Conservation (phyloP, 2,888 invertebrate species). For the Piscicola geometra region DNA sequence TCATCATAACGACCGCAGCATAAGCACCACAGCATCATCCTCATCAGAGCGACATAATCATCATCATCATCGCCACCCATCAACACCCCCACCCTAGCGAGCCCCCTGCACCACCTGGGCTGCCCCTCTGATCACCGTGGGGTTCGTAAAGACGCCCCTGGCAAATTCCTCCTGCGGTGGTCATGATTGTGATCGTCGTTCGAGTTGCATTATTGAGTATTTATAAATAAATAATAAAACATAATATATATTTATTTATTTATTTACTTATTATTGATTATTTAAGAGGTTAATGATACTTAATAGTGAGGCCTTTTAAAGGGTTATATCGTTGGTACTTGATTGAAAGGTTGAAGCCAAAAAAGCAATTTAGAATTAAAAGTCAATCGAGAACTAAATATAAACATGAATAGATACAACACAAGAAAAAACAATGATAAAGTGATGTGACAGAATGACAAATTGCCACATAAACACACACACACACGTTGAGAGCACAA, state of each 20-base stretch:
- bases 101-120: constrained; percentile 80
- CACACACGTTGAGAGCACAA: neutral
- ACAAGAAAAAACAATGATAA: too few species aligned
- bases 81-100: constrained; percentile 43
- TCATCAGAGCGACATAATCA: neutral
- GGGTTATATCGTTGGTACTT: too few species aligned
- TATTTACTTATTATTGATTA: too few species aligned
- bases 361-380: too few species aligned
- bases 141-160: constrained; percentile 89
- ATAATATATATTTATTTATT: too few species aligned
- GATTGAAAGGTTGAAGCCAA: too few species aligned
- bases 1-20: neutral
- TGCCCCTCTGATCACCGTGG: constrained; percentile 82
- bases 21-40: neutral
- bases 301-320: too few species aligned
- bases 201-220: too few species aligned
- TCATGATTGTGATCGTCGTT: neutral
- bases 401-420: too few species aligned
- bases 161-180: constrained; percentile 76
- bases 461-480: neutral
- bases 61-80: constrained; percentile 1
- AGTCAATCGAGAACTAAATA: too few species aligned
- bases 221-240: too few species aligned
- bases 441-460: neutral
- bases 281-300: too few species aligned